These are phyloP conservation scores for Characodon lateralis DNA, from an alignment of 2,797 vertebrate species.

Conservation along the genomic window DNA sequence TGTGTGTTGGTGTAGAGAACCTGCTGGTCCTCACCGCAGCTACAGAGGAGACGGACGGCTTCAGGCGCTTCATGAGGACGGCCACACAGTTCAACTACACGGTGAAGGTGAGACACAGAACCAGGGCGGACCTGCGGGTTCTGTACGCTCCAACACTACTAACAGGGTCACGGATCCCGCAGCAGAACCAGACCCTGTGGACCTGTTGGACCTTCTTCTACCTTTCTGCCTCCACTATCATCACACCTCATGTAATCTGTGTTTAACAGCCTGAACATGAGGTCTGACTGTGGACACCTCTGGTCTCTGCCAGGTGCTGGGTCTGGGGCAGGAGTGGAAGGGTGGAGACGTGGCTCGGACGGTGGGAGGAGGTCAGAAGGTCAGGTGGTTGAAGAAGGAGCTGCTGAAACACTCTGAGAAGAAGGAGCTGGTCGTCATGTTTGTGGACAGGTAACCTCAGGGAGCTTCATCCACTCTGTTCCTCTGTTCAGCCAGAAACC, in stretches of 20 bases:
- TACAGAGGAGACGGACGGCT: slow-evolving; percentile 87
- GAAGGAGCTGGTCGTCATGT: slow-evolving; percentile 83
- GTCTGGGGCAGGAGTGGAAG: slow-evolving; percentile 88
- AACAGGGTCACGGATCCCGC: no score
- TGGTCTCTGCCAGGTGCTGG: slow-evolving; percentile 80
- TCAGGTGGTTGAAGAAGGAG: slow-evolving; percentile 88
- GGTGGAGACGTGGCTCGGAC: slow-evolving; percentile 83
- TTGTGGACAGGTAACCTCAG: slow-evolving; percentile 87
- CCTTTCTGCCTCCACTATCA: no score
- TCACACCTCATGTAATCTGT: no score
- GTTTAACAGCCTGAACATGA: no score
- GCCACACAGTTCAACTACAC: slow-evolving; percentile 87
- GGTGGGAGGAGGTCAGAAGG: slow-evolving; percentile 89
- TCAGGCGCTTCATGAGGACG: slow-evolving; percentile 84
- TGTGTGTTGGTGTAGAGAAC: slow-evolving; percentile 74
- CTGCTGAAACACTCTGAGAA: slow-evolving; percentile 79
- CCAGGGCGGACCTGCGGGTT: no score
- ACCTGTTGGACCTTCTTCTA: no score
- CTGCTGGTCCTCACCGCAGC: slow-evolving; percentile 88
- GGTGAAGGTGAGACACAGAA: slow-evolving; percentile 76
- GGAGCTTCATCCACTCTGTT: no score
- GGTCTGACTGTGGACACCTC: no score
- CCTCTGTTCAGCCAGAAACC: slow-evolving; percentile 4
- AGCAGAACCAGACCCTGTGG: no score
- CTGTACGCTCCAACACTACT: no score